Evolutionary conservation across 2,113 vertebrate genomes (phyloP), one percentile per base, ranked within the genome.

Genomic region (Mormyrus lacerda): DNA sequence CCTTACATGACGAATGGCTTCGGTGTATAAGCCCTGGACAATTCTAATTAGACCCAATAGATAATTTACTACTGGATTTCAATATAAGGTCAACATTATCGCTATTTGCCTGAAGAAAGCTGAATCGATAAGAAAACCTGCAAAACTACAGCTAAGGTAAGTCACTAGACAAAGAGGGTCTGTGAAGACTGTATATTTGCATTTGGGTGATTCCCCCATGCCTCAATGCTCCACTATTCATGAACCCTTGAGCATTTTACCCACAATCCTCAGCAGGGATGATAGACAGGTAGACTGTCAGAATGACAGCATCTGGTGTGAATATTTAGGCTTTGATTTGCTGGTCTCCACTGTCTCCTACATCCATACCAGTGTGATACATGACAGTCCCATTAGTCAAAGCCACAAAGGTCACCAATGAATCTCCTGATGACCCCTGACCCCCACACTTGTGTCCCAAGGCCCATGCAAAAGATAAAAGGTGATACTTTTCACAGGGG

Each of bases 311-410:
- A 45, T 84, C 82, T 47, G 44, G 44, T 82, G 42, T 42, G 76
- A 44, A 82, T 82, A 84, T 47, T 9, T 47, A 47, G 44, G 82
- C 44, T 42, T 19, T 84, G 82, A 47, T 87, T 35, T 50, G 27
- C 85, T 87, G 82, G 17, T 21, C 19, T 53, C 27, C 27, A 19
- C 85, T 87, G 31, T 48, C n/a, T 87, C 24, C 47, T 87, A 27
- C 48, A 55, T 35, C 2, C 3, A 53, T 55, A 51, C 48, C 27
- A 47, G 0, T 87, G 27, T 53, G 47, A 31, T 17, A 47, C 44
- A 85, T 50, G 47, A 50, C 84, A 85, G n/a, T 3, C 84, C n/a
- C n/a, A 85, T 50, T 85, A 45, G n/a, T 85, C 84, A 85, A 50
- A 24, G n/a, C 45, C 84, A 27, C 61, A 27, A 27, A 85, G 84